Evolutionary conservation across 1,140 invertebrate genomes (phyloP).

Genomic region (Heliconius melpomene): DNA sequence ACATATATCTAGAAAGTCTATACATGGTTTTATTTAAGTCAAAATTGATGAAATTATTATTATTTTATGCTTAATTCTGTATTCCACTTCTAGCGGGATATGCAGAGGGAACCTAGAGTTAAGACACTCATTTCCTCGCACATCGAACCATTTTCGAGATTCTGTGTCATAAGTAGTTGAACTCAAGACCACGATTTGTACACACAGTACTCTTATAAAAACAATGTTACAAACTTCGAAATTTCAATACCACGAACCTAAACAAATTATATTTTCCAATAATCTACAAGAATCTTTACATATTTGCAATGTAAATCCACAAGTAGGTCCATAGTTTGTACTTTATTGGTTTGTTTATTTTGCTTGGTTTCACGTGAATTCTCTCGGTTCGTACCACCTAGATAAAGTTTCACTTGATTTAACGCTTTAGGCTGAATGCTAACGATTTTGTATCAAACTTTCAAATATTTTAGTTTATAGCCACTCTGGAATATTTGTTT

Average conservation of each 20-base stretch:
- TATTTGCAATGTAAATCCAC: not conserved
- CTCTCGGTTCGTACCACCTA: not conserved
- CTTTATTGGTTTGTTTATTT: constrained; percentile 4
- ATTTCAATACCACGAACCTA: not conserved
- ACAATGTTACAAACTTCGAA: not conserved
- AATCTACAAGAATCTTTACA: not conserved
- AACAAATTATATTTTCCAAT: not conserved
- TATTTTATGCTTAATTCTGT: no score
- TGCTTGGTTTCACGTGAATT: not conserved
- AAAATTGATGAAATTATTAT: no score
- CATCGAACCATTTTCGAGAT: no score
- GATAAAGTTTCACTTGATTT: constrained; percentile 13
- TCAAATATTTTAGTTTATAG: not conserved
- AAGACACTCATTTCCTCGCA: no score
- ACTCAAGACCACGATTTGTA: no score
- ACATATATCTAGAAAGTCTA: no score
- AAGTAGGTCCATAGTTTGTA: not conserved
- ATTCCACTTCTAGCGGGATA: no score
- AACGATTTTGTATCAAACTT: constrained; percentile 6
- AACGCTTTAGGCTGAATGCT: constrained; percentile 12
- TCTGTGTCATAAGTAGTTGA: no score
- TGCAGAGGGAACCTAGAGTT: no score
- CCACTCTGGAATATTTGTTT: constrained; percentile 2
- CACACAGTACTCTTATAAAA: not conserved
- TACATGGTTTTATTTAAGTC: no score